Conservation (phyloP, 1,140 invertebrate species). For the Homarus americanus region DNA sequence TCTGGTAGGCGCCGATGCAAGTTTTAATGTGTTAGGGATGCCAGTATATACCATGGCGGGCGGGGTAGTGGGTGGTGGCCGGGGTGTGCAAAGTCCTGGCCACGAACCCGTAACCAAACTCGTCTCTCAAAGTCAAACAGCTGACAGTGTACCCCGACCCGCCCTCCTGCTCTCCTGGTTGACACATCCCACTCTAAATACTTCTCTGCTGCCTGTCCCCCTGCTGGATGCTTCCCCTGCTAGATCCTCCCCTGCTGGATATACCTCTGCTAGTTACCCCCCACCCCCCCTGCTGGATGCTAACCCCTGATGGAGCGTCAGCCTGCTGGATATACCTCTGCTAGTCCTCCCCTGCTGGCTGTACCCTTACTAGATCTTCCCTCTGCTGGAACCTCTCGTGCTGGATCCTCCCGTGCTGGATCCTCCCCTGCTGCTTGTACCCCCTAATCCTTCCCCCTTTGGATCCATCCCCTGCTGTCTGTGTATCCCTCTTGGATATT, state of each 20-base stretch:
- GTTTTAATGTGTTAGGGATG: constrained; percentile 30
- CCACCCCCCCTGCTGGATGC: background rate
- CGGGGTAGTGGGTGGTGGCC: background rate
- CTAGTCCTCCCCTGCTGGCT: background rate
- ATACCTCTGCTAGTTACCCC: constrained; percentile 1
- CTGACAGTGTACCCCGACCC: constrained; percentile 18
- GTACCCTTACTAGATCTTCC: no score
- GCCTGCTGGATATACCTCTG: constrained; percentile 19
- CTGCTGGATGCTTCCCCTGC: constrained; percentile 23
- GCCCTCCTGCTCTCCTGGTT: background rate
- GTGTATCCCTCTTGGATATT: no score
- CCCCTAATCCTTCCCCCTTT: no score
- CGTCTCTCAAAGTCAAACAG: constrained; percentile 2
- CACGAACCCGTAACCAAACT: constrained; percentile 16
- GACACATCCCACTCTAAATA: background rate
- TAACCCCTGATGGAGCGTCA: no score
- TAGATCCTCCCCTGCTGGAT: background rate
- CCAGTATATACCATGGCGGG: constrained; percentile 8
- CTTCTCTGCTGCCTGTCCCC: background rate
- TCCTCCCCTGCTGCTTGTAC: background rate
- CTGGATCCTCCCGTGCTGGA: background rate
- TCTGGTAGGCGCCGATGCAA: constrained; percentile 8
- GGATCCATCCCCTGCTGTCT: no score
- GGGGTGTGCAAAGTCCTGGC: background rate
- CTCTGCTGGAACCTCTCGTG: no score